phyloP scores from a whole-genome alignment of 2,113 vertebrate genomes.

The Onychorhynchus coronatus region DNA sequence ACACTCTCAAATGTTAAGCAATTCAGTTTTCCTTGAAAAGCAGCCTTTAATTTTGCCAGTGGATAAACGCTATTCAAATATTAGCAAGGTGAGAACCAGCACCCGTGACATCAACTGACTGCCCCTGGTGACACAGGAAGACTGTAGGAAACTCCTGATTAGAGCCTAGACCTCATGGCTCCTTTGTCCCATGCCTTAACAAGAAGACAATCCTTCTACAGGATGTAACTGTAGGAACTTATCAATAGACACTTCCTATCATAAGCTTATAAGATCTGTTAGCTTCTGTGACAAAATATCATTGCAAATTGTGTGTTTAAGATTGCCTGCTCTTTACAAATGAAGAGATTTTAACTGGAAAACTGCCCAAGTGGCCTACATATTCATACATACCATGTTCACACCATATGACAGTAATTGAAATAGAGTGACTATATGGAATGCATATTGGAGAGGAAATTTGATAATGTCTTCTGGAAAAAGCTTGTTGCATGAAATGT shows the following conservation, averaged over 20 bases:
- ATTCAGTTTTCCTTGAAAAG: background rate
- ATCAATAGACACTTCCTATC: slow-evolving; percentile 58
- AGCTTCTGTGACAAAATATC: slow-evolving; percentile 35
- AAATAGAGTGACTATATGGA: slow-evolving; percentile 53
- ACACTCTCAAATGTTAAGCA: background rate
- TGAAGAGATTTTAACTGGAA: slow-evolving; percentile 55
- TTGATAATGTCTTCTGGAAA: slow-evolving; percentile 54
- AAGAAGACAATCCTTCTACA: slow-evolving; percentile 25
- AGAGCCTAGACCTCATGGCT: slow-evolving; percentile 39
- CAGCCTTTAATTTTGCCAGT: background rate
- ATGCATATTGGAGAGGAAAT: slow-evolving; percentile 41
- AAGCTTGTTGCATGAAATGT: slow-evolving; percentile 59
- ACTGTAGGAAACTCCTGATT: slow-evolving; percentile 15
- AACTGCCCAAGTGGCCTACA: slow-evolving; percentile 58
- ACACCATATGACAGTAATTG: slow-evolving; percentile 63
- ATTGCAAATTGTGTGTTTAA: slow-evolving; percentile 32
- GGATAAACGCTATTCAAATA: background rate
- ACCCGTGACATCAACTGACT: background rate
- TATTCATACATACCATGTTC: slow-evolving; percentile 59
- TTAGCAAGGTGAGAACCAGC: slow-evolving; percentile 4
- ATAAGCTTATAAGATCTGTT: slow-evolving; percentile 28
- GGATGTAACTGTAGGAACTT: slow-evolving; percentile 55
- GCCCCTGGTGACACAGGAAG: background rate
- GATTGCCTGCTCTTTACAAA: slow-evolving; percentile 41
- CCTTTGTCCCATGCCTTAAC: background rate